phyloP scores from a whole-genome alignment of 2,113 vertebrate genomes.

The Periophthalmodon schlosseri region DNA sequence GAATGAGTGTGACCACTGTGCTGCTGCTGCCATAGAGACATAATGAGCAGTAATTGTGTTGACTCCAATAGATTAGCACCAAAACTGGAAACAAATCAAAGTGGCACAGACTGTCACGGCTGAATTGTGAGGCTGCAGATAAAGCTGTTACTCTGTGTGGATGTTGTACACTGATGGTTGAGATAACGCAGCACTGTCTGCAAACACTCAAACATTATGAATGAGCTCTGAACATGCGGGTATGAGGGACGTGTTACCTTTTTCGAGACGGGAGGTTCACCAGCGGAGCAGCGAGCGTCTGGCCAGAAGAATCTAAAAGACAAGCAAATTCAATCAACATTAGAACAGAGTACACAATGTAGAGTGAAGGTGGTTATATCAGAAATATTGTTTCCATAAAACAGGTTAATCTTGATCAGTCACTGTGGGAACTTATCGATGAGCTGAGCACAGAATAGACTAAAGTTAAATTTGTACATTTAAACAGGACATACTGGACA shows the following conservation, averaged over 20 bases:
- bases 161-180: constrained; percentile 33
- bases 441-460: no score
- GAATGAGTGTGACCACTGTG: not conserved
- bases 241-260: constrained; percentile 80
- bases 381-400: not conserved
- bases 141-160: constrained; percentile 55
- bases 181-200: constrained; percentile 42
- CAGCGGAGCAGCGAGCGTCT: constrained; percentile 89
- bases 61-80: constrained; percentile 38
- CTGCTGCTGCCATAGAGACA: not conserved
- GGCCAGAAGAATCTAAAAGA: constrained; percentile 86
- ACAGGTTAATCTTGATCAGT: no score
- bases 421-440: no score
- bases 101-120: constrained; percentile 38
- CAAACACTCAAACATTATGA: constrained; percentile 37
- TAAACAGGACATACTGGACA: no score
- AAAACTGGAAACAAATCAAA: constrained; percentile 42
- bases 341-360: not conserved
- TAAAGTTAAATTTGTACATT: no score
- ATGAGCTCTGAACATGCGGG: constrained; percentile 18
- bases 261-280: constrained; percentile 94
- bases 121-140: constrained; percentile 34
- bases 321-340: not conserved
- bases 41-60: constrained; percentile 45
- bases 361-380: not conserved